Conservation (phyloP, 1,140 invertebrate species). For the Magallana gigas region DNA sequence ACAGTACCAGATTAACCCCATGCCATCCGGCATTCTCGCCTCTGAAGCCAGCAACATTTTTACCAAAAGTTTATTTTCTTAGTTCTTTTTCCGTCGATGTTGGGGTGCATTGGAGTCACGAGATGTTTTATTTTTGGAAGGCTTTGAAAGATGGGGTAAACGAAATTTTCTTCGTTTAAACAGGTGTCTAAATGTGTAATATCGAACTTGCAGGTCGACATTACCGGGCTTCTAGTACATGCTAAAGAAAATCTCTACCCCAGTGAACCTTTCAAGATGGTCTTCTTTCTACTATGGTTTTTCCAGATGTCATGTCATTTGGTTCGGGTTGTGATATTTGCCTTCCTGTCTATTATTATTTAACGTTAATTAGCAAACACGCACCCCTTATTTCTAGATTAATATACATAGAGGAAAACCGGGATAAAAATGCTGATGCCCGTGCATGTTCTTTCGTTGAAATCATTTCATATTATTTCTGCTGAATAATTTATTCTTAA, state of each 20-base stretch:
- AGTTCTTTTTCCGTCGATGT: background rate
- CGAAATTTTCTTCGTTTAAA: background rate
- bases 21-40: background rate
- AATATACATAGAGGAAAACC: no score
- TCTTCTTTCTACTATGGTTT: background rate
- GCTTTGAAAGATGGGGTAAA: background rate
- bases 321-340: background rate
- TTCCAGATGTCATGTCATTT: constrained; percentile 31
- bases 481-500: no score
- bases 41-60: background rate
- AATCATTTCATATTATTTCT: no score
- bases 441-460: no score
- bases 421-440: no score
- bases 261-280: background rate
- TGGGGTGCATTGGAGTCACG: background rate
- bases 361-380: no score
- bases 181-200: background rate
- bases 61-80: constrained; percentile 23
- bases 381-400: no score
- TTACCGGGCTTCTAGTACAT: background rate
- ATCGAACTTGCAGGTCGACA: background rate
- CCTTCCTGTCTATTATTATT: no score
- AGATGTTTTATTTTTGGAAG: constrained; percentile 7
- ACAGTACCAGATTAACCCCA: constrained; percentile 17
- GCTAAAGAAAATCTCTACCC: background rate